Evolutionary conservation across 2,797 vertebrate genomes (phyloP).

Genomic region (Gambelia wislizenii): DNA sequence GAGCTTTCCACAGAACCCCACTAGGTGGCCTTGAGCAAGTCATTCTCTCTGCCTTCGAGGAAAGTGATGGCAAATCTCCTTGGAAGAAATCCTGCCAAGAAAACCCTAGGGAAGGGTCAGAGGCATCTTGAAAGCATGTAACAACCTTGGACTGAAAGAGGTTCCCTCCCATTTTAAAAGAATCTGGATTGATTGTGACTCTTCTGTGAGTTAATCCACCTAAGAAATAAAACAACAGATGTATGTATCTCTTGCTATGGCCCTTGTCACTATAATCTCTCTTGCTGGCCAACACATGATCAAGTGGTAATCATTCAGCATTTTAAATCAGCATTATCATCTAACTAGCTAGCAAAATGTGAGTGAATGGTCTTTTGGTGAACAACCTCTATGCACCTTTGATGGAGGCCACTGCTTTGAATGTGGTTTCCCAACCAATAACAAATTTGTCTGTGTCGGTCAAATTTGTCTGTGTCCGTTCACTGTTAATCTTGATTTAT

Average conservation of each 20-base stretch:
- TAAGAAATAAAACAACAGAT: background rate
- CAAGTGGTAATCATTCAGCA: background rate
- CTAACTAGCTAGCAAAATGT: background rate
- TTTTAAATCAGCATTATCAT: background rate
- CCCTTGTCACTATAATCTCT: too few species aligned
- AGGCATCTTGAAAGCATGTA: too few species aligned
- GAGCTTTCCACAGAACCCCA: too few species aligned
- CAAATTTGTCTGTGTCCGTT: background rate
- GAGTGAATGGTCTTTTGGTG: background rate
- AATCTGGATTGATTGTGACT: background rate
- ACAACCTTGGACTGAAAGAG: too few species aligned
- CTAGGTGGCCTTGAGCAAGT: too few species aligned
- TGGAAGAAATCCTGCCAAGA: too few species aligned
- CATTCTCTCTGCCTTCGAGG: too few species aligned
- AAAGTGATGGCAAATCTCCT: too few species aligned
- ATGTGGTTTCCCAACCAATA: background rate
- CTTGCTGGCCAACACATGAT: background rate
- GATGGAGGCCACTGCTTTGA: background rate
- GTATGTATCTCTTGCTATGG: background rate
- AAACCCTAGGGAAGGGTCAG: too few species aligned
- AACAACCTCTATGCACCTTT: background rate
- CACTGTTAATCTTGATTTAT: background rate
- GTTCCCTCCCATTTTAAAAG: too few species aligned
- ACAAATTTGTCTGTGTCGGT: background rate
- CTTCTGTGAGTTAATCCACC: background rate